Percentiles rank a stretch among this genome's conserved stretches.
phyloP scores from a whole-genome alignment of 2,888 invertebrate species.

The Drosophila cognata region DNA sequence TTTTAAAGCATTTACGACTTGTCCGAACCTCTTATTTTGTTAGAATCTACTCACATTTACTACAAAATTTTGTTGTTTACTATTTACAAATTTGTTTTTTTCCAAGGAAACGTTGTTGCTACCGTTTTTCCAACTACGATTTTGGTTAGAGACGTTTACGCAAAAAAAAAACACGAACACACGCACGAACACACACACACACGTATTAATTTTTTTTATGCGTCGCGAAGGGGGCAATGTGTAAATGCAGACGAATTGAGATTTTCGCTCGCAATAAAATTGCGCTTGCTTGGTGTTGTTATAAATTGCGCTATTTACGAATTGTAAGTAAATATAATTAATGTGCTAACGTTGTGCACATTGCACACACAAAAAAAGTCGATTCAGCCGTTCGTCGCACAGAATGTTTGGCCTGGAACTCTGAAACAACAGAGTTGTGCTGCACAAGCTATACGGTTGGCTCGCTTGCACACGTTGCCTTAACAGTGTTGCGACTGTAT shows the following conservation, averaged over 20 bases:
- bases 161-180: constrained; percentile 54
- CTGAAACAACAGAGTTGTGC: constrained; percentile 72
- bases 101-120: constrained; percentile 80
- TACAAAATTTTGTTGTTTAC: constrained; percentile 79
- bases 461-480: constrained; percentile 55
- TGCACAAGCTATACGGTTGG: constrained; percentile 46
- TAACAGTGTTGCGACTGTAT: constrained; percentile 35
- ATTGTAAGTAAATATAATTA: constrained; percentile 73
- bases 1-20: constrained; percentile 29
- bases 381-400: constrained; percentile 72
- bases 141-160: constrained; percentile 71
- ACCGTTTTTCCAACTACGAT: constrained; percentile 59
- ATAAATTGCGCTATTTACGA: constrained; percentile 47
- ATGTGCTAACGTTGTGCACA: constrained; percentile 60
- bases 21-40: constrained; percentile 9
- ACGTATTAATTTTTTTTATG: constrained; percentile 34
- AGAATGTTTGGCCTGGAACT: constrained; percentile 77
- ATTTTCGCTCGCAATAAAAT: constrained; percentile 13
- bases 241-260: constrained; percentile 34
- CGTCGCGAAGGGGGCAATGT: constrained; percentile 20
- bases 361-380: constrained; percentile 79
- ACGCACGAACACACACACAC: constrained; percentile 34
- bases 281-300: constrained; percentile 12
- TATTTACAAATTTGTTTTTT: constrained; percentile 70
- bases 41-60: constrained; percentile 52